These are phyloP conservation scores for Petrocephalus microphthalmus DNA, from an alignment of 2,113 vertebrate species.

Conservation along the genomic window DNA sequence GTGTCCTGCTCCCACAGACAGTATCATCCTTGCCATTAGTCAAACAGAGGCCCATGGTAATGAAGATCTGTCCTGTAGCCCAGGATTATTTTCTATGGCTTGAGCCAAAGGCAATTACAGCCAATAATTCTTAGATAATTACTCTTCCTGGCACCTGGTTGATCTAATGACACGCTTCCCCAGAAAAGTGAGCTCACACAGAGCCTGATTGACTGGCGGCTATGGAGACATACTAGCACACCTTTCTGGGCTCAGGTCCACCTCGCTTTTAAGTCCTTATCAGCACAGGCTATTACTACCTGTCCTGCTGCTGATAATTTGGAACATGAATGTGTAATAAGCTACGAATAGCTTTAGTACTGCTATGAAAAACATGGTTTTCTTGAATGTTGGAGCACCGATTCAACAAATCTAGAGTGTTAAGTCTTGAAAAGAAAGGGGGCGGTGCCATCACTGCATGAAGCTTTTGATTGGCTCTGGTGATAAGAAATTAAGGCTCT, in stretches of 20 bases:
- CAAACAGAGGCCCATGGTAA: not conserved
- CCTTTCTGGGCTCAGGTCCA: not conserved
- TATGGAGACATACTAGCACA: not conserved
- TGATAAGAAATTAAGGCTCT: not conserved
- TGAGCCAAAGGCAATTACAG: slow-evolving; percentile 9
- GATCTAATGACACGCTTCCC: slow-evolving; percentile 4
- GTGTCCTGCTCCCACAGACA: not conserved
- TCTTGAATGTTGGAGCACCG: not conserved
- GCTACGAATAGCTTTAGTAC: not conserved
- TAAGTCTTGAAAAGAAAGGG: not conserved
- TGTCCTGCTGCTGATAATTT: not conserved
- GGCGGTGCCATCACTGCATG: not conserved
- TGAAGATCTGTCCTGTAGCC: not conserved
- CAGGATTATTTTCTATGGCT: not conserved
- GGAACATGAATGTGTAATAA: not conserved
- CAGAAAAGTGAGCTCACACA: not conserved
- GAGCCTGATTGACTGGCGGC: not conserved
- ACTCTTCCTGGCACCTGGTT: not conserved
- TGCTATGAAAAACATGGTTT: not conserved
- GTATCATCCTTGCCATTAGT: not conserved
- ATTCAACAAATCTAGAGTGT: not conserved
- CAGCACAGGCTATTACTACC: not conserved
- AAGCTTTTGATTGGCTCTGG: not conserved
- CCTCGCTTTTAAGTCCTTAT: not conserved
- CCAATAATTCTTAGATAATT: not conserved